Conservation (phyloP, 1,140 invertebrate genomes). For the Akabosia matsudoensis region DNA sequence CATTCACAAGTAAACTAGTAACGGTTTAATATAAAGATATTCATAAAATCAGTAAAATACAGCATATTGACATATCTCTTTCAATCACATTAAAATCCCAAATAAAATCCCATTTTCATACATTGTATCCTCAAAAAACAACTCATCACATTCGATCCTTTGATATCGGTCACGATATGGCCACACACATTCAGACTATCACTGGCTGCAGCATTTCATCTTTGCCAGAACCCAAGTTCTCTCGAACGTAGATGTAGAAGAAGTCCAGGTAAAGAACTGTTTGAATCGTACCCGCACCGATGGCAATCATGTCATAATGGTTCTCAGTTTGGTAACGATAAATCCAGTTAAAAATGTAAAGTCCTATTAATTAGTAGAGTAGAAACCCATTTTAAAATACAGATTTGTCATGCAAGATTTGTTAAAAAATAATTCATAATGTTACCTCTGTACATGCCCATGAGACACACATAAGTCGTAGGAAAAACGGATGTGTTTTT, state of each 20-base stretch:
- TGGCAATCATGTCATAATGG: conserved; percentile 63
- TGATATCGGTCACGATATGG: not conserved
- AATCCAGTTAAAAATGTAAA: conserved; percentile 67
- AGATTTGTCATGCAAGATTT: not conserved
- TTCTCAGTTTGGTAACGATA: conserved; percentile 62
- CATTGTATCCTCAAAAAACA: not conserved
- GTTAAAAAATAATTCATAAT: not conserved
- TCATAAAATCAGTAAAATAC: too few species aligned
- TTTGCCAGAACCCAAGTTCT: not conserved
- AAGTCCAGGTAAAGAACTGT: conserved; percentile 67
- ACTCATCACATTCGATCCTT: not conserved
- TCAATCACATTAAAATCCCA: too few species aligned
- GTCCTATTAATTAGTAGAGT: conserved; percentile 43
- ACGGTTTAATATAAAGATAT: not conserved
- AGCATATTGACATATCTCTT: too few species aligned
- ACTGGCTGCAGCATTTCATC: not conserved
- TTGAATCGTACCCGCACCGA: conserved; percentile 62
- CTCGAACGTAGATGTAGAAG: conserved; percentile 60
- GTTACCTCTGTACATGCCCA: conserved; percentile 59
- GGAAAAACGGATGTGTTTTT: conserved; percentile 67
- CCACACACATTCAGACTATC: not conserved
- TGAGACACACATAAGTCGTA: conserved; percentile 65
- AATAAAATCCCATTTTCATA: not conserved
- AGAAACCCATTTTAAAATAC: not conserved
- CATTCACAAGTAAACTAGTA: not conserved